A percentile compares a stretch with the other conserved stretches of the same genome.
Conservation (phyloP, 2,113 vertebrate genomes). For the Phainopepla nitens region DNA sequence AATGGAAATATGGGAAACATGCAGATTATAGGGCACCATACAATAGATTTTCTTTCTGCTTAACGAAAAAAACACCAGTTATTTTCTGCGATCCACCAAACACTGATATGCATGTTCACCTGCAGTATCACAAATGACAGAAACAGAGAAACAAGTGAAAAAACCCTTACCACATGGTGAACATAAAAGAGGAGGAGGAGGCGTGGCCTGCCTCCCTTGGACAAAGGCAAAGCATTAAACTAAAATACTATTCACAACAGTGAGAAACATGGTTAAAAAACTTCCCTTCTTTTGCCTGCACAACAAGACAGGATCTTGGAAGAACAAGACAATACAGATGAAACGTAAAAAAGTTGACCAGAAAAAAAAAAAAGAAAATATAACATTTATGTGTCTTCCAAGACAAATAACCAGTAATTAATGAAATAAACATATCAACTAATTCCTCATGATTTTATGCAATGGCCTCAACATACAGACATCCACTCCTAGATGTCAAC, state of each 20-base stretch:
- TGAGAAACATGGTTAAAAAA: not conserved
- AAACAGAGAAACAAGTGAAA: not conserved
- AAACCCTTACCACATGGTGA: not conserved
- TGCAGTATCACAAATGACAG: not conserved
- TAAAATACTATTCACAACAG: not conserved
- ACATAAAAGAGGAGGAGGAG: not conserved
- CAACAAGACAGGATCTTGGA: not conserved
- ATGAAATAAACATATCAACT: not conserved
- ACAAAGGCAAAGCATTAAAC: not conserved
- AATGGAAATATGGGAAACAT: not conserved
- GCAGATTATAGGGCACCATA: not conserved
- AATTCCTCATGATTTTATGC: not conserved
- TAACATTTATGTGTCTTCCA: not conserved
- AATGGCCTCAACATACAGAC: not conserved
- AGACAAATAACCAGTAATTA: not conserved
- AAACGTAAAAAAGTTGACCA: not conserved
- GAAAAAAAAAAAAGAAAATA: not conserved
- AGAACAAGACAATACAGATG: not conserved
- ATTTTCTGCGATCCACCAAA: not conserved
- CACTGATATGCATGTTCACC: accelerated
- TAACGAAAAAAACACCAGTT: not conserved
- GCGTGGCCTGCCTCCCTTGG: not conserved
- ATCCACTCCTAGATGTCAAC: not conserved
- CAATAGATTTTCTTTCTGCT: not conserved
- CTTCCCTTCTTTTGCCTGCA: not conserved